phyloP scores from a whole-genome alignment of 2,113 vertebrate species.

The Mastomys coucha region DNA sequence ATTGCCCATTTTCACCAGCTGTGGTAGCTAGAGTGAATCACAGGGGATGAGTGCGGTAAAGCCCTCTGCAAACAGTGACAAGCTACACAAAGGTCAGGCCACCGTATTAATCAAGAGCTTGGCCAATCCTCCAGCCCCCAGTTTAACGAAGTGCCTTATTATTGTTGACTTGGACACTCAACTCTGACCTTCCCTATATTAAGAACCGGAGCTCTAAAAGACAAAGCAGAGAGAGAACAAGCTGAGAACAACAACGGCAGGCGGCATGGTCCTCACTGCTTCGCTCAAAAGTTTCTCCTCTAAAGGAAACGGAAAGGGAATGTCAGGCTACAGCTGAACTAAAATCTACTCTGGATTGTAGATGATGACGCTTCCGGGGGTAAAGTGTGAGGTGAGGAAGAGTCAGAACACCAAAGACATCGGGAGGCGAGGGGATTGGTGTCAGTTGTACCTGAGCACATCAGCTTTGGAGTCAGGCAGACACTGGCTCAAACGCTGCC shows the following conservation, averaged over 20 bases:
- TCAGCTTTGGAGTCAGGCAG: background rate
- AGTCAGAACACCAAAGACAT: background rate
- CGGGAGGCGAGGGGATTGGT: background rate
- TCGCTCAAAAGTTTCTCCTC: background rate
- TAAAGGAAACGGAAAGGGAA: background rate
- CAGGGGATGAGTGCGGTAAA: background rate
- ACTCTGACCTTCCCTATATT: conserved; percentile 27
- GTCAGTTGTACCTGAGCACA: background rate
- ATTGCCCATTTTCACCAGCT: background rate
- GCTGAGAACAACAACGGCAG: background rate
- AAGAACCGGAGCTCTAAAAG: conserved; percentile 24
- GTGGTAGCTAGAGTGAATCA: background rate
- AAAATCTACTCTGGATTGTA: background rate
- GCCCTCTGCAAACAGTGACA: conserved; percentile 15
- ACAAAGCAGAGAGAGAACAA: background rate
- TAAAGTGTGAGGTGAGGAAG: background rate
- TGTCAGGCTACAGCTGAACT: background rate
- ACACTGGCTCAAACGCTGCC: background rate
- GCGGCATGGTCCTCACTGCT: background rate
- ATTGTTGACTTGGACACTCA: conserved; percentile 31
- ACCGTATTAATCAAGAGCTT: conserved; percentile 5
- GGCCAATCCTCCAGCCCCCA: background rate
- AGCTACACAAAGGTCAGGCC: background rate
- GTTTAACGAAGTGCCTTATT: conserved; percentile 15
- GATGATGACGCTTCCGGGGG: background rate